These are phyloP conservation scores for Neria commutata DNA, from an alignment of 2,888 invertebrate genomes.

Conservation along the genomic window DNA sequence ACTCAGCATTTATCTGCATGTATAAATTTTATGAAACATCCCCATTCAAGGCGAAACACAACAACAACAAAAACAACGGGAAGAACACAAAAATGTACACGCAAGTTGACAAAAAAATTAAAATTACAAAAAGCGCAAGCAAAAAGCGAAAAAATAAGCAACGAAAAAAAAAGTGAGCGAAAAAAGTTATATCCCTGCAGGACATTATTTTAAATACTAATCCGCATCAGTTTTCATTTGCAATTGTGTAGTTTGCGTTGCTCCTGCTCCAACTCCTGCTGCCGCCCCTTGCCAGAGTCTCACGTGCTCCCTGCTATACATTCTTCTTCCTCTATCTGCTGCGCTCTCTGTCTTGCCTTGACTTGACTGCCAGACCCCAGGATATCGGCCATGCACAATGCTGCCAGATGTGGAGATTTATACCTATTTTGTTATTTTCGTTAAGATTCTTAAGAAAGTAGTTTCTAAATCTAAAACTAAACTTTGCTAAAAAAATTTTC, in stretches of 20 bases:
- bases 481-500: no score
- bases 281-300: background rate
- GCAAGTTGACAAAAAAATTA: conserved; percentile 32
- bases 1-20: conserved; percentile 23
- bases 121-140: conserved; percentile 25
- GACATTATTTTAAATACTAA: conserved; percentile 61
- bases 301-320: background rate
- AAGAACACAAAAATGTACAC: conserved; percentile 14
- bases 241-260: conserved; percentile 30
- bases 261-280: background rate
- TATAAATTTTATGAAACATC: conserved; percentile 56
- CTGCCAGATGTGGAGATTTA: background rate
- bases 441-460: no score
- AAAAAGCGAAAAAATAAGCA: conserved; percentile 9
- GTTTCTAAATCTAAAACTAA: no score
- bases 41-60: conserved; percentile 31
- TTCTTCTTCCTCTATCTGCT: no score
- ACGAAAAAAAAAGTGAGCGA: conserved; percentile 11
- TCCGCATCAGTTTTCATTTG: conserved; percentile 60
- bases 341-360: background rate
- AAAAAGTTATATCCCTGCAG: conserved; percentile 59
- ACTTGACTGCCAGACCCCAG: conserved; percentile 6
- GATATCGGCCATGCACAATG: conserved; percentile 30
- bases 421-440: background rate
- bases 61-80: conserved; percentile 35